Conservation (phyloP, 1,140 invertebrate species). For the Polypedilum vanderplanki region DNA sequence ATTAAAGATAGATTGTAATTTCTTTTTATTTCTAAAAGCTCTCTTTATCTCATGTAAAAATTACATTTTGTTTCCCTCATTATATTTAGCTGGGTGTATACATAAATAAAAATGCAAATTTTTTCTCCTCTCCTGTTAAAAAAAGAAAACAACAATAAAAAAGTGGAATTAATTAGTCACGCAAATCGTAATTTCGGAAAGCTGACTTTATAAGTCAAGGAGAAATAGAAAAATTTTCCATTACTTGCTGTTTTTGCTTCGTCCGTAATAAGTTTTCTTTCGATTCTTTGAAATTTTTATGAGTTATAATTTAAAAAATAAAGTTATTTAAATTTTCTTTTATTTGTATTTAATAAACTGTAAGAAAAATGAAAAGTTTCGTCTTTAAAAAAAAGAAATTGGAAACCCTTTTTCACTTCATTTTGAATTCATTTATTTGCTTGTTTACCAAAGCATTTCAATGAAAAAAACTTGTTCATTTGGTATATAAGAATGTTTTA, state of each 20-base stretch:
- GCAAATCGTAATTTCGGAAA: neutral
- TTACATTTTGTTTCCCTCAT: too few species aligned
- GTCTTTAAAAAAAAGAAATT: neutral
- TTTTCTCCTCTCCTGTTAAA: too few species aligned
- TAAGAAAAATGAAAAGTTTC: neutral
- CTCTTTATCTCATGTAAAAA: too few species aligned
- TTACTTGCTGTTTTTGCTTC: neutral
- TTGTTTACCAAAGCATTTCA: neutral
- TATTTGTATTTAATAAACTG: neutral
- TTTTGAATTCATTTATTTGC: neutral
- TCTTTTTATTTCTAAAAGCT: too few species aligned
- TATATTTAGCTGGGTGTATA: too few species aligned
- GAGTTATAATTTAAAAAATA: neutral
- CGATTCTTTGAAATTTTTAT: neutral
- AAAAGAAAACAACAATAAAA: too few species aligned
- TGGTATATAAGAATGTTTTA: too few species aligned
- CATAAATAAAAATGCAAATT: too few species aligned
- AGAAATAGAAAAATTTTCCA: neutral
- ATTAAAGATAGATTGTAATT: too few species aligned
- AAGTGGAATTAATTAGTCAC: slow-evolving; percentile 12
- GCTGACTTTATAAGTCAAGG: neutral
- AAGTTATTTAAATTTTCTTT: neutral
- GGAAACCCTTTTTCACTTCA: neutral
- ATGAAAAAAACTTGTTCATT: neutral
- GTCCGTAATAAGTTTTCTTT: neutral